phyloP scores from a whole-genome alignment of 2,888 invertebrate species.

The Cremastinae sp. region DNA sequence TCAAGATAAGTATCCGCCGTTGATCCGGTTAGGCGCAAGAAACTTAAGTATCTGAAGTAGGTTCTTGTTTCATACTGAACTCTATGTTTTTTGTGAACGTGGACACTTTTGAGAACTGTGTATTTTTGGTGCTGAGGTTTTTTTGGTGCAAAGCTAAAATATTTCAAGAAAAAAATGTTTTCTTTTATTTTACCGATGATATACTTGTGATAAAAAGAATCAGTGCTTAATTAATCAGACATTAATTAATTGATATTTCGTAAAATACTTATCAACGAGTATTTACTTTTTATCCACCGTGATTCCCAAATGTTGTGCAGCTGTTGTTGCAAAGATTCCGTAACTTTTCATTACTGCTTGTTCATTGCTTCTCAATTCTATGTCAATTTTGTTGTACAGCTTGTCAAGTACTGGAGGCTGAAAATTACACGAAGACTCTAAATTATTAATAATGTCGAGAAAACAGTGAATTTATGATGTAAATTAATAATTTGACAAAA shows the following conservation, averaged over 20 bases:
- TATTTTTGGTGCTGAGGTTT: slow-evolving; percentile 89
- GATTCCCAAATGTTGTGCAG: slow-evolving; percentile 91
- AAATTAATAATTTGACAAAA: not conserved
- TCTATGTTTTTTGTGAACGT: slow-evolving; percentile 95
- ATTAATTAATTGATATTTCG: no score
- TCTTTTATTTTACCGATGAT: not conserved
- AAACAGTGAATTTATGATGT: slow-evolving; percentile 2
- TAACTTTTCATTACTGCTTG: slow-evolving; percentile 94
- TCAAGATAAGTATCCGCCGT: slow-evolving; percentile 97
- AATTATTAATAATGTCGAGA: not conserved
- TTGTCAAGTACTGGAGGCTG: slow-evolving; percentile 83
- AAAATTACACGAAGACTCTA: slow-evolving; percentile 4
- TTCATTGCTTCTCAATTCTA: slow-evolving; percentile 94
- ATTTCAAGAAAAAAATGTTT: not conserved
- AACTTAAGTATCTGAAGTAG: slow-evolving; percentile 91
- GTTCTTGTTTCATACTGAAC: slow-evolving; percentile 98
- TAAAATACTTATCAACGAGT: no score
- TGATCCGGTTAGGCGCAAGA: slow-evolving; percentile 94
- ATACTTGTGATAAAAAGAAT: not conserved
- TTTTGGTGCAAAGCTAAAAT: slow-evolving; percentile 87
- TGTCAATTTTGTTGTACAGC: slow-evolving; percentile 90
- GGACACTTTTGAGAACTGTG: slow-evolving; percentile 92
- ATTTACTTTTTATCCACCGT: slow-evolving; percentile 84
- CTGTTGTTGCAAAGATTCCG: slow-evolving; percentile 89
- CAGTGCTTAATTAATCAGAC: not conserved